Percentiles rank a stretch among this genome's conserved stretches.
These are phyloP conservation scores for Agelastica alni DNA, from an alignment of 2,888 invertebrate species.

Conservation along the genomic window DNA sequence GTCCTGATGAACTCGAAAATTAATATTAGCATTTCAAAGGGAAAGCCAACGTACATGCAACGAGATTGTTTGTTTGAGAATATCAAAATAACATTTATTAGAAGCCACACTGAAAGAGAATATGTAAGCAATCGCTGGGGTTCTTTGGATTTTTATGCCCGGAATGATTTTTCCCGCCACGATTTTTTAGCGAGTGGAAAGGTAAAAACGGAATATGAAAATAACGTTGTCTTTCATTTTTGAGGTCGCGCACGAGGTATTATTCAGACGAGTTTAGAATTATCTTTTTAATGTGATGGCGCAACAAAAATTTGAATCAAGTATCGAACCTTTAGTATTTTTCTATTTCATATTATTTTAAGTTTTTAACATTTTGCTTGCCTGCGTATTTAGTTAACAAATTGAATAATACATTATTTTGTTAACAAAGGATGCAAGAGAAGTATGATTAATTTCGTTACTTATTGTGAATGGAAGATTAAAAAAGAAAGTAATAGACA, in stretches of 20 bases:
- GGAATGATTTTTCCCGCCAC: slow-evolving; percentile 1
- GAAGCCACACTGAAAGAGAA: slow-evolving; percentile 18
- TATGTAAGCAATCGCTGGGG: slow-evolving; percentile 13
- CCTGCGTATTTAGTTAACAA: too few relatives aligned
- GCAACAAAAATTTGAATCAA: background rate
- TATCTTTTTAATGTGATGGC: background rate
- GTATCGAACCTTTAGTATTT: too few relatives aligned
- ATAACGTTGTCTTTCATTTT: background rate
- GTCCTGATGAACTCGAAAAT: slow-evolving; percentile 22
- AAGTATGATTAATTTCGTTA: too few relatives aligned
- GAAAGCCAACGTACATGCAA: slow-evolving; percentile 12
- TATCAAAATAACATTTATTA: slow-evolving; percentile 21
- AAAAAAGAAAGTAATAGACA: too few relatives aligned
- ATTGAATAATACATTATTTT: too few relatives aligned
- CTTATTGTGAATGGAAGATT: too few relatives aligned
- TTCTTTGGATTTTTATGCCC: slow-evolving; percentile 9
- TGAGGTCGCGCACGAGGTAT: background rate
- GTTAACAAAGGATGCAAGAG: too few relatives aligned
- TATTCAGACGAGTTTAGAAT: background rate
- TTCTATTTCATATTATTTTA: too few relatives aligned
- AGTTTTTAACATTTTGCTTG: too few relatives aligned
- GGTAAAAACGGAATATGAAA: background rate
- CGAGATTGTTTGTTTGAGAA: slow-evolving; percentile 23
- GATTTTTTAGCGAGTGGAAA: background rate
- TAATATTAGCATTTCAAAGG: slow-evolving; percentile 24